These are phyloP conservation scores for Pyrocoelia pectoralis DNA, from an alignment of 2,888 invertebrate genomes.

Conservation along the genomic window DNA sequence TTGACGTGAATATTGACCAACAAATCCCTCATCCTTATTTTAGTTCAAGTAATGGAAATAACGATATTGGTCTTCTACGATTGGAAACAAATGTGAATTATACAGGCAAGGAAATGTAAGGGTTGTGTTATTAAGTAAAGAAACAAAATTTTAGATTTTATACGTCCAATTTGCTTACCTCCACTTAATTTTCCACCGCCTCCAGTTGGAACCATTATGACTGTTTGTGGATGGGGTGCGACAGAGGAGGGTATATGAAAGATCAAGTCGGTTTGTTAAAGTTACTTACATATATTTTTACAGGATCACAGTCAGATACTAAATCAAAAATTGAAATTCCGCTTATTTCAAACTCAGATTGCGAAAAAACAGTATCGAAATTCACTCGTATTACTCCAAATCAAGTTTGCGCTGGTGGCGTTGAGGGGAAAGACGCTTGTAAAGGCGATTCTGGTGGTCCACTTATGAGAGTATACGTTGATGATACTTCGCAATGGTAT, in stretches of 20 bases:
- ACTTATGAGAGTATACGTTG: constrained; percentile 67
- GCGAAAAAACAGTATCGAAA: constrained; percentile 61
- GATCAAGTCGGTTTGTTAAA: background rate
- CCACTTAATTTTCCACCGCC: constrained; percentile 42
- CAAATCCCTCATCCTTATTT: constrained; percentile 46
- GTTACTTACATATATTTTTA: background rate
- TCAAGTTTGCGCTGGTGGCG: constrained; percentile 76
- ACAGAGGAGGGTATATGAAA: constrained; percentile 37
- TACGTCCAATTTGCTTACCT: constrained; percentile 53
- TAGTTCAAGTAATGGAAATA: constrained; percentile 40
- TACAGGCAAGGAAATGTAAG: constrained; percentile 53
- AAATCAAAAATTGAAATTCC: constrained; percentile 71
- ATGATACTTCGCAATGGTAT: constrained; percentile 27
- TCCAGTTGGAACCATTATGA: constrained; percentile 46
- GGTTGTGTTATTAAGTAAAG: background rate
- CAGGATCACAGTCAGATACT: constrained; percentile 49
- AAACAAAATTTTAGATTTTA: constrained; percentile 43
- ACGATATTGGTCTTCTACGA: constrained; percentile 60
- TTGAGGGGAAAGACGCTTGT: constrained; percentile 71
- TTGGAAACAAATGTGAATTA: constrained; percentile 59
- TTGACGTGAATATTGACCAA: constrained; percentile 52
- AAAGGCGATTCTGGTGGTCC: constrained; percentile 66
- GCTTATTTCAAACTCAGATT: constrained; percentile 64
- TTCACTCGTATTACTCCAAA: constrained; percentile 62
- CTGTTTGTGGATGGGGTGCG: constrained; percentile 59